Base-by-base conservation (phyloP, 2,888 invertebrate genomes). In the Myopa tessellatipennis region DNA sequence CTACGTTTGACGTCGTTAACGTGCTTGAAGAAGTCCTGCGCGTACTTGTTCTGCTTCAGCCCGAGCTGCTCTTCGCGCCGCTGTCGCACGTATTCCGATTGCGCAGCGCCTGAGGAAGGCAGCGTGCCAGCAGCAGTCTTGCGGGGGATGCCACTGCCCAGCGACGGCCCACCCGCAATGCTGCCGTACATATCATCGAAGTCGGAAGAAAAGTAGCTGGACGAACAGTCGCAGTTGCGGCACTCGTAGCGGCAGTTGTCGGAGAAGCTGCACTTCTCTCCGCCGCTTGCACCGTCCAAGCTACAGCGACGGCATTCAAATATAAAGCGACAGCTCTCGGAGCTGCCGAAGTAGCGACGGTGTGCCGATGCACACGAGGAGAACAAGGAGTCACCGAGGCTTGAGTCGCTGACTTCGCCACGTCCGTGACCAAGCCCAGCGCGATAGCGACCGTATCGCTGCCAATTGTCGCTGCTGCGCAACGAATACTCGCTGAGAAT, bases 21-120 rank as follows among this genome's bases (percentile, higher is more conserved):
- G 79, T 90, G 89, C 80, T 89, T 90, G 58, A 90, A 89, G 77
- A 90, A 90, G 77, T 90, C 89, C 82, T 89, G 88, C 1, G 89
- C 89, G 74, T 90, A 90, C 78, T 89, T 89, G 71, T 88, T 89
- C 76, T 89, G 89, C 75, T 88, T 89, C 4, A 88, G 81, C 50
- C 89, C 88, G 58, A 86, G 76, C 61, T 82, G 81, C 74, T 84
- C 83, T 60, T 85, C 82, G 8, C 84, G 83, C 67, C 84, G 85
- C 50, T 84, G 84, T 10, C 80, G 63, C 74, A 74, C 70, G 77
- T 79, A 77, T 76, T 83, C 81, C 70, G 78, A 72, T 71, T 71
- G 60, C 1, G 75, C 61, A 16, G 72, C 50, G 16, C 26, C 58
- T 12, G 65, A 84, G 0, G 87, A 86, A 0, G 87, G 87, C 58